These are phyloP conservation scores for Andrena fulva DNA, from an alignment of 2,888 invertebrate genomes.

Conservation along the genomic window DNA sequence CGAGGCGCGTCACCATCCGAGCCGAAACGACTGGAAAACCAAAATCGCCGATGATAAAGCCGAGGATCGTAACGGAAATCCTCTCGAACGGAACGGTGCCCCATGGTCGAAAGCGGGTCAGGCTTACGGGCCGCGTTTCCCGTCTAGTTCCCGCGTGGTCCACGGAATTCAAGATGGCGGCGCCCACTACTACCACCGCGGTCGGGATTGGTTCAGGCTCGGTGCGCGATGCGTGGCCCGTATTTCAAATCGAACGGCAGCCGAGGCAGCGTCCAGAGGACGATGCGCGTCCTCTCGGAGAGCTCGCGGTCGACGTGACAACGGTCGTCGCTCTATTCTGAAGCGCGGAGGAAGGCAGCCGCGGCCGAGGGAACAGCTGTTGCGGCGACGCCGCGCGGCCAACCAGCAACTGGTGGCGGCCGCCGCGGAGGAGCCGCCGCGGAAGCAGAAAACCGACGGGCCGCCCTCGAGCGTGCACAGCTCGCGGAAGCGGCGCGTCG, in stretches of 20 bases:
- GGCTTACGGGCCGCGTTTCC: constrained; percentile 27
- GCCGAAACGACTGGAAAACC: neutral
- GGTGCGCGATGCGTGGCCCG: constrained; percentile 57
- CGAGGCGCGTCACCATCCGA: neutral
- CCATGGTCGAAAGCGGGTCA: constrained; percentile 35
- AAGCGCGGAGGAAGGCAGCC: neutral
- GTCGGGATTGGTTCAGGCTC: constrained; percentile 50
- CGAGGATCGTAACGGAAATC: neutral
- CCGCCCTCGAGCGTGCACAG: constrained; percentile 30
- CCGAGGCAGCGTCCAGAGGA: constrained; percentile 45
- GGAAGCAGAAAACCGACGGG: constrained; percentile 17
- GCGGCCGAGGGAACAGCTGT: constrained; percentile 33
- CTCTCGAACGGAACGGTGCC: constrained; percentile 6
- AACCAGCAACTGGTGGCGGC: neutral
- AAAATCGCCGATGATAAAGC: neutral
- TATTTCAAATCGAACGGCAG: constrained; percentile 57
- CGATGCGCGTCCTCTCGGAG: constrained; percentile 38
- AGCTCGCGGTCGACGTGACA: constrained; percentile 36
- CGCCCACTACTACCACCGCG: constrained; percentile 41
- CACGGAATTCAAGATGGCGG: constrained; percentile 53
- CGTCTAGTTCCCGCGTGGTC: constrained; percentile 49
- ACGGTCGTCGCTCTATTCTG: neutral
- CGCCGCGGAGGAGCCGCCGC: constrained; percentile 11
- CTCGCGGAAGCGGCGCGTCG: constrained; percentile 65
- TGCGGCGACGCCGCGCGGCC: neutral